phyloP scores from a whole-genome alignment of 2,113 vertebrate species.

The Dipodomys stephensi region DNA sequence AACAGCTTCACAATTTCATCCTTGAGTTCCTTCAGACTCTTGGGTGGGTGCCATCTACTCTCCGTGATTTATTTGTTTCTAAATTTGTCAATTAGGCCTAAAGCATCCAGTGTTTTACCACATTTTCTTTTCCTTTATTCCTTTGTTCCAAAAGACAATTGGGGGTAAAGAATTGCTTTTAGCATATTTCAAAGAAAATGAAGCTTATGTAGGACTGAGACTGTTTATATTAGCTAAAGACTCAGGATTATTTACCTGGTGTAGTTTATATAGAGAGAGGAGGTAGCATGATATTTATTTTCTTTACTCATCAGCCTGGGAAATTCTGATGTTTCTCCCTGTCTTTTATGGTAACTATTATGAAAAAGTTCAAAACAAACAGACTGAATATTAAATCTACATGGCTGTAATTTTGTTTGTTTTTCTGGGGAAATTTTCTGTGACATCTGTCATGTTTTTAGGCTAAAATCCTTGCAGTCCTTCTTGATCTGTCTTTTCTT shows the following conservation, averaged over 20 bases:
- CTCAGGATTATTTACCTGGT: conserved; percentile 8
- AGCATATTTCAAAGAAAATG: conserved; percentile 25
- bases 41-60: conserved; percentile 35
- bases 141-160: conserved; percentile 42
- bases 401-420: not conserved
- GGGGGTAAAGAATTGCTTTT: conserved; percentile 42
- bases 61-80: conserved; percentile 64
- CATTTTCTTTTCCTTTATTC: not conserved
- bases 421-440: conserved; percentile 9
- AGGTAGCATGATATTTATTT: not conserved
- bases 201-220: conserved; percentile 9
- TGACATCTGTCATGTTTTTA: not conserved
- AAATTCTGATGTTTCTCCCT: not conserved
- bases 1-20: conserved; percentile 33
- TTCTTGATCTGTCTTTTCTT: not conserved
- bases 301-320: not conserved
- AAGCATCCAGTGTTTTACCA: conserved; percentile 5
- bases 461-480: conserved; percentile 3
- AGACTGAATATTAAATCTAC: conserved; percentile 1
- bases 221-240: conserved; percentile 10
- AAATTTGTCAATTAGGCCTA: conserved; percentile 52
- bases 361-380: not conserved
- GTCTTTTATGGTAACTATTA: not conserved
- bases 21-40: conserved; percentile 40
- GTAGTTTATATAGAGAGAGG: conserved; percentile 3